Evolutionary conservation across 2,797 vertebrate genomes (phyloP), one percentile per base, ranked within the genome.

Genomic region (Sebastes taczanowskii): DNA sequence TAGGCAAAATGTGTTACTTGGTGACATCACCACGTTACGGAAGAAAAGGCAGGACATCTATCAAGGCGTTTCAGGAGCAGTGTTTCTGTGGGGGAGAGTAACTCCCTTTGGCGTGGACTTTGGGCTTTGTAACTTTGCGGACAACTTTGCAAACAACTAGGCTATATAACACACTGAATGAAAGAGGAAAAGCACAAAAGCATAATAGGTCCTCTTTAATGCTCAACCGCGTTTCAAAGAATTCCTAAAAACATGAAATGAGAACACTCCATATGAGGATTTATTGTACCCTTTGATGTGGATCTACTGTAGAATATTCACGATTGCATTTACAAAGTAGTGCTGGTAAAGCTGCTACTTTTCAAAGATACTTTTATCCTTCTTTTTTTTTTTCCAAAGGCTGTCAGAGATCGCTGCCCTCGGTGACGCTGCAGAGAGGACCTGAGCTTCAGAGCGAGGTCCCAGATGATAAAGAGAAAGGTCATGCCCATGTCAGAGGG

Each of bases 401-500:
- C 22, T 62, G 73, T 71, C 38, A 65, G 56, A 64, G 46, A 58
- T 68, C 7, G 32, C 20, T 46, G 22, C 16, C 38, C 52, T 55
- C 20, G 30, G 49, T 68, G 46, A 68, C 55, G 61, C 71, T 53
- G 27, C 56, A 65, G 56, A 61, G 65, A 77, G 22, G 82, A 62
- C 46, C 64, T 53, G 52, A 25, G 74, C 73, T 78, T 81, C 34
- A 67, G 42, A 85, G 65, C 13, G 56, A 78, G 74, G 78, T 87
- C 77, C 60, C 64, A 32, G 23, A 35, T 76, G 79, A 80, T 81
- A 63, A 85, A 80, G 78, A 56, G 49, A 72, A 75, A 78, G 89
- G 87, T 93, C 89, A 81, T n/a, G 27, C 23, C 89, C 46, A 75
- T 92, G 86, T 83, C 83, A 66, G 78, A 67, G 78, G 74, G 91